Conservation (phyloP, 2,888 invertebrate species). For the Pecten maximus region DNA sequence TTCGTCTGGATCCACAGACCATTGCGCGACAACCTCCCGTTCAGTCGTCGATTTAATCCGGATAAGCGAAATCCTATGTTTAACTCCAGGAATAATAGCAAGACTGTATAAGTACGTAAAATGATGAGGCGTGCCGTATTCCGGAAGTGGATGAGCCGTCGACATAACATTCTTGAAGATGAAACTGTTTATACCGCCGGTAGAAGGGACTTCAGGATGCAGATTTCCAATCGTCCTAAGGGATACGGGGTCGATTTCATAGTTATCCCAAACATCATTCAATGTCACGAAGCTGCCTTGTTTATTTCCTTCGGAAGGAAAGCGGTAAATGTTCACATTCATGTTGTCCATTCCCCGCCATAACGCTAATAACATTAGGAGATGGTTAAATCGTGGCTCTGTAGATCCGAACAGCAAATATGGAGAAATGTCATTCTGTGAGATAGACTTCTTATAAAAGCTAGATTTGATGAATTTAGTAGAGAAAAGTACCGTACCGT, state of each 20-base stretch:
- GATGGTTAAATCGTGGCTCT: neutral
- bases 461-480: neutral
- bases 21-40: conserved; percentile 68
- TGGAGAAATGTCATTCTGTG: neutral
- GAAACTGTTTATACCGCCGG: neutral
- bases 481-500: neutral
- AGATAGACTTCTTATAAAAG: neutral
- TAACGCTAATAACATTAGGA: neutral
- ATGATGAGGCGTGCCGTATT: conserved; percentile 65
- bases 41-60: conserved; percentile 65
- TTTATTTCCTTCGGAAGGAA: conserved; percentile 15
- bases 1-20: conserved; percentile 58
- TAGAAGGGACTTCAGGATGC: conserved; percentile 53
- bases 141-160: conserved; percentile 76
- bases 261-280: conserved; percentile 75
- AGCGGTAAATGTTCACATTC: conserved; percentile 25
- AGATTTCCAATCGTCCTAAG: conserved; percentile 62
- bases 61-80: conserved; percentile 64
- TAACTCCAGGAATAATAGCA: conserved; percentile 61
- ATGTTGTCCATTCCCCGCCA: conserved; percentile 6
- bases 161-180: conserved; percentile 59
- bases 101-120: conserved; percentile 70
- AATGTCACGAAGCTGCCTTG: conserved; percentile 64
- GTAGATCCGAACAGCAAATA: neutral
- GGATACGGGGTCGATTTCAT: conserved; percentile 65